These are phyloP conservation scores for Cathartes aura DNA, from an alignment of 2,113 vertebrate species.

Conservation along the genomic window DNA sequence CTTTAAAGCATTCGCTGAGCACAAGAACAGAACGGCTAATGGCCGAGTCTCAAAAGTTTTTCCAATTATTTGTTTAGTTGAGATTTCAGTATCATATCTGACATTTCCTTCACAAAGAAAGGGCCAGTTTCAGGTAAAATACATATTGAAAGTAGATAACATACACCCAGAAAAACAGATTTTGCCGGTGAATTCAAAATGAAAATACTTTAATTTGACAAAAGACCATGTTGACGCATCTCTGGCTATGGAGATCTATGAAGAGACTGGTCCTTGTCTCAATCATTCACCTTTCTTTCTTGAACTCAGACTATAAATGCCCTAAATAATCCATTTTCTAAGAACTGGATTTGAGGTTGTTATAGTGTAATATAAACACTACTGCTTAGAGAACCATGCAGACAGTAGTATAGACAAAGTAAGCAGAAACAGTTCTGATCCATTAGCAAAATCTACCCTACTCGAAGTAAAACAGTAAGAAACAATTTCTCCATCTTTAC, in stretches of 20 bases:
- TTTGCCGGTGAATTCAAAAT: neutral
- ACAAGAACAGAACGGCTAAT: neutral
- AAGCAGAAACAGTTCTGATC: neutral
- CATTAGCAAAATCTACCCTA: neutral
- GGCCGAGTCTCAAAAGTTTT: neutral
- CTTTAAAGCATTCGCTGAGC: neutral
- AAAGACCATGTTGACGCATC: fast-evolving
- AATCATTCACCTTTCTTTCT: neutral
- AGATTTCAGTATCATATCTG: neutral
- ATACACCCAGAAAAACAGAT: neutral
- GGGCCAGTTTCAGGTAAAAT: neutral
- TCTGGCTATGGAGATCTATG: neutral
- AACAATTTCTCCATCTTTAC: neutral
- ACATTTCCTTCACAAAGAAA: neutral
- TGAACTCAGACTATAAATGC: neutral
- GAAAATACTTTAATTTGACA: neutral
- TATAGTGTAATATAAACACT: neutral
- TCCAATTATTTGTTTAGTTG: neutral
- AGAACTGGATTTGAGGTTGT: neutral
- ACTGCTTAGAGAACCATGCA: neutral
- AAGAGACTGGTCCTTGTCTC: neutral
- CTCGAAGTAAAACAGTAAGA: neutral
- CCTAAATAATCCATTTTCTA: neutral
- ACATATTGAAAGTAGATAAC: neutral
- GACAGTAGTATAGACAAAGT: neutral